Percentiles rank a stretch among this genome's conserved stretches.
These are phyloP conservation scores for Murina feae DNA, from an alignment of 2,113 vertebrate species.

Conservation along the genomic window DNA sequence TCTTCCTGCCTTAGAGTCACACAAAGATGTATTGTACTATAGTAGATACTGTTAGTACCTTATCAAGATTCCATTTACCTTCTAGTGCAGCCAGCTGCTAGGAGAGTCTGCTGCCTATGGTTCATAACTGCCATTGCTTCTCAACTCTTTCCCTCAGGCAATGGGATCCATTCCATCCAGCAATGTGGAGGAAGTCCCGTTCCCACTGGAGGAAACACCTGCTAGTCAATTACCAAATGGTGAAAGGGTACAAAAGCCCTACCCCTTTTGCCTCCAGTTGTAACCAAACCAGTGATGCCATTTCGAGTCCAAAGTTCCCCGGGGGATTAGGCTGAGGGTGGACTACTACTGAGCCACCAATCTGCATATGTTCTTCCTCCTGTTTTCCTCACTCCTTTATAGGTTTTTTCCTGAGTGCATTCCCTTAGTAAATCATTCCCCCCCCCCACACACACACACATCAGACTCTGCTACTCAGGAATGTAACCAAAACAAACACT, in stretches of 20 bases:
- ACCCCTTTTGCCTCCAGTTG: neutral
- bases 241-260: neutral
- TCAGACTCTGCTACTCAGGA: neutral
- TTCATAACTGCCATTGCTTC: neutral
- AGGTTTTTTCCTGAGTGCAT: neutral
- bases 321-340: neutral
- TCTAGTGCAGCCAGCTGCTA: neutral
- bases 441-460: neutral
- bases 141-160: neutral
- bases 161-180: neutral
- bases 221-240: neutral
- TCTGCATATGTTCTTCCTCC: neutral
- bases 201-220: neutral
- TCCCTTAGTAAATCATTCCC: neutral
- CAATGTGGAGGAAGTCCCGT: neutral
- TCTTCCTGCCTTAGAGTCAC: neutral
- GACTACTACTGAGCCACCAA: neutral
- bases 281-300: neutral
- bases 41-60: neutral
- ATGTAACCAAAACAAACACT: neutral
- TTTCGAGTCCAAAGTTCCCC: neutral
- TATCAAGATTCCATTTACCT: neutral
- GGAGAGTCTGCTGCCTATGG: neutral
- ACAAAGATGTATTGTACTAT: neutral
- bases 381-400: neutral